Evolutionary conservation across 2,797 vertebrate genomes (phyloP).

Genomic region (Triplophysa yarkandensis): DNA sequence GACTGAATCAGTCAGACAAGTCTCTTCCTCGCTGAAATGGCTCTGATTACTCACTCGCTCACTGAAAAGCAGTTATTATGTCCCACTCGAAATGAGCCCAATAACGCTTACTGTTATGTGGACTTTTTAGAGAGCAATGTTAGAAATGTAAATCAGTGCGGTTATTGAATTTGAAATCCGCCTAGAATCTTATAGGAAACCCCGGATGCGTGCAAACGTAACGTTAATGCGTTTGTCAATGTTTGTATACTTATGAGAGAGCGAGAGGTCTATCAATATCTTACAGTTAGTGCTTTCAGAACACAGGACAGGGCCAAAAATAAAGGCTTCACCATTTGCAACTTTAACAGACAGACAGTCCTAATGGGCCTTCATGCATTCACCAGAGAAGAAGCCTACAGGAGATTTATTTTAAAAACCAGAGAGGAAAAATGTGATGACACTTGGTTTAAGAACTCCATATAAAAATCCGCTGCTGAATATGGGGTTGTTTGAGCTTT

Average conservation of each 20-base stretch:
- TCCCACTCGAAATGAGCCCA: background rate
- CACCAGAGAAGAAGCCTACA: constrained; percentile 36
- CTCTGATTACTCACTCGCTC: constrained; percentile 1
- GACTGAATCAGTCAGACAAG: background rate
- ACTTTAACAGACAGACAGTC: constrained; percentile 24
- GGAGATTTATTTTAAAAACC: constrained; percentile 36
- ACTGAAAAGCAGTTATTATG: constrained; percentile 1
- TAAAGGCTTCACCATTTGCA: constrained; percentile 50
- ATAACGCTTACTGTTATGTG: background rate
- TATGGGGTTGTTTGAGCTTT: constrained; percentile 16
- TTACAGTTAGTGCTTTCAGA: constrained; percentile 20
- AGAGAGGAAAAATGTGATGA: constrained; percentile 35
- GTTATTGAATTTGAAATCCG: background rate
- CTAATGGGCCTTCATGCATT: constrained; percentile 43
- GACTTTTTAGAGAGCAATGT: background rate
- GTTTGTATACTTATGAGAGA: background rate
- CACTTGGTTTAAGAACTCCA: background rate
- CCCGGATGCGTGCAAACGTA: background rate
- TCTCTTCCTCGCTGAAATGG: background rate
- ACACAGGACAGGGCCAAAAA: constrained; percentile 43
- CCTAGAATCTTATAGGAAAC: background rate
- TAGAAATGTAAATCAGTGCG: background rate
- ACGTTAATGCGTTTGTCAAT: background rate
- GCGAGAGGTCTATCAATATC: constrained; percentile 40
- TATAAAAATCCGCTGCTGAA: constrained; percentile 24